Percentiles rank a stretch among this genome's conserved stretches.
phyloP scores from a whole-genome alignment of 2,888 invertebrate genomes.

The Anodontia alba region DNA sequence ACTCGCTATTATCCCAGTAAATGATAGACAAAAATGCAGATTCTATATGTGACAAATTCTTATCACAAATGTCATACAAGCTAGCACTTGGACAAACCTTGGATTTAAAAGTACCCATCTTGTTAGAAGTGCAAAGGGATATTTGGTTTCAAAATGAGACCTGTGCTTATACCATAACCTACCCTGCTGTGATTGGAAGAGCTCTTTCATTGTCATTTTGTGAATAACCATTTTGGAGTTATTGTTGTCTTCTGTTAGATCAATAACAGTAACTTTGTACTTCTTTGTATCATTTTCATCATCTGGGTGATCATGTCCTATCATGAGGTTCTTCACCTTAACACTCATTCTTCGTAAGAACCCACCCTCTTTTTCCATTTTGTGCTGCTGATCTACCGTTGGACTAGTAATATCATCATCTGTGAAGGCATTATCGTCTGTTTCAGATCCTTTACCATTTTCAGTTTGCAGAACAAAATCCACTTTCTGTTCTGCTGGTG shows the following conservation, averaged over 20 bases:
- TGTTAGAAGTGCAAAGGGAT: not conserved
- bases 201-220: constrained; percentile 66
- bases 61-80: too few relatives aligned
- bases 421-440: constrained; percentile 40
- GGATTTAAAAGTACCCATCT: not conserved
- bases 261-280: constrained; percentile 72
- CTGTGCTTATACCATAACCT: constrained; percentile 27
- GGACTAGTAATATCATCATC: constrained; percentile 50
- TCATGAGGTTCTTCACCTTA: constrained; percentile 68
- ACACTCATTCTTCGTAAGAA: constrained; percentile 74
- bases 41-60: not conserved
- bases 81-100: not conserved
- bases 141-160: not conserved
- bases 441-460: constrained; percentile 39
- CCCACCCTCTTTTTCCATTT: constrained; percentile 45
- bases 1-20: not conserved
- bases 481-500: not conserved
- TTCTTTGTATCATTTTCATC: constrained; percentile 45
- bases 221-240: constrained; percentile 65
- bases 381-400: not conserved
- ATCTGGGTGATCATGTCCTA: constrained; percentile 61
- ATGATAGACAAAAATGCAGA: not conserved
- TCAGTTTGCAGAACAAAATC: constrained; percentile 29
- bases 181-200: constrained; percentile 39
- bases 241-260: constrained; percentile 73